Base-by-base conservation (phyloP, 2,888 invertebrate species). In the Cosmopolites sordidus region DNA sequence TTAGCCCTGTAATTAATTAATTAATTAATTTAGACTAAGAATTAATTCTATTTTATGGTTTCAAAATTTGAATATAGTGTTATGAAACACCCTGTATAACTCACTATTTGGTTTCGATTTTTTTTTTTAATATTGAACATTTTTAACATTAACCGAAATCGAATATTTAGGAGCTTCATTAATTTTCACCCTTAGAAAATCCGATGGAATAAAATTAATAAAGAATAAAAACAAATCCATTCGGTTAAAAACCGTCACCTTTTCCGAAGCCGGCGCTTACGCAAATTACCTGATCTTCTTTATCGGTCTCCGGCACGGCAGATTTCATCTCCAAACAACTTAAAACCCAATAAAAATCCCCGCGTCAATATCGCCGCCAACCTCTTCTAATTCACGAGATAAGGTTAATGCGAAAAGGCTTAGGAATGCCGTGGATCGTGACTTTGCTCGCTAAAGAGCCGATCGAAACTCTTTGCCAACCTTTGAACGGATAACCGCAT, bases 371-470 rank as follows among this genome's bases (percentile, higher is more conserved):
- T 56, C 52, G 46, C 49, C 18, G 43, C 46, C 56, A 56, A 56
- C 56, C 53, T 49, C 42, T 47, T 56, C 46, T 47, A 47, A 50
- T 47, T 49, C 56, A 49, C 43, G 42, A 56, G 58, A 58, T 58
- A 58, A 58, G 56, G 58, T 58, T 58, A 55, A 58, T 58, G 58
- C 51, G 58, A 55, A 49, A 56, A 54, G 51, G 56, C 58, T 56
- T 58, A 56, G 54, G 54, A 56, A 56, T 53, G 51, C 51, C 56
- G 56, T 58, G 47, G 56, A 51, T 54, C 58, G 56, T 58, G 58
- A 58, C 58, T 58, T 54, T 46, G 56, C 54, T 54, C 48, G 58
- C 53, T 56, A 56, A 58, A 56, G 41, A 52, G 51, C 43, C 54
- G 56, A 58, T 58, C 56, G 58, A 58, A 58, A 47, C 22, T 22